A percentile compares a stretch with the other conserved stretches of the same genome.
phyloP scores from a whole-genome alignment of 1,140 invertebrate genomes.

The Spodoptera litura region DNA sequence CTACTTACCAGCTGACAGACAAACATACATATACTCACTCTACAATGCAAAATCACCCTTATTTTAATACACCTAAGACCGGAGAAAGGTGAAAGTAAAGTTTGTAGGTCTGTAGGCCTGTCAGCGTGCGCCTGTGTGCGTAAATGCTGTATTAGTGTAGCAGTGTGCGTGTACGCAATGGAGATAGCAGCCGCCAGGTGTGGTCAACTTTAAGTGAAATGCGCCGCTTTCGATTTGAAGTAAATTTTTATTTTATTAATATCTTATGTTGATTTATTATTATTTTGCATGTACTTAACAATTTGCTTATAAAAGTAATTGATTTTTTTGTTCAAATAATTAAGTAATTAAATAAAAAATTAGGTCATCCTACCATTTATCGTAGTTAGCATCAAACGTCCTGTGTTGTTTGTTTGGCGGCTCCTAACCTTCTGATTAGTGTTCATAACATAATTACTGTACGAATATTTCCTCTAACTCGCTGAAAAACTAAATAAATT shows the following conservation, averaged over 20 bases:
- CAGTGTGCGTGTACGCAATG: constrained; percentile 79
- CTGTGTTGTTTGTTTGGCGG: constrained; percentile 23
- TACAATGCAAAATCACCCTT: constrained; percentile 29
- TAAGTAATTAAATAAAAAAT: constrained; percentile 16
- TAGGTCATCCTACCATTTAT: constrained; percentile 5
- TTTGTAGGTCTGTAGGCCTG: constrained; percentile 85
- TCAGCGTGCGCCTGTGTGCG: constrained; percentile 62
- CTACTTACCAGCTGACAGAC: constrained; percentile 72
- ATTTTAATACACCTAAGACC: constrained; percentile 28
- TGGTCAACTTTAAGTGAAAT: constrained; percentile 76
- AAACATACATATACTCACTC: constrained; percentile 37
- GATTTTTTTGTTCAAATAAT: not conserved
- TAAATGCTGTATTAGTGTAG: constrained; percentile 53
- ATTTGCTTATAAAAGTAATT: not conserved
- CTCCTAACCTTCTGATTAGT: constrained; percentile 31
- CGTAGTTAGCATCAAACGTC: constrained; percentile 21
- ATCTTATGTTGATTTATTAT: not conserved
- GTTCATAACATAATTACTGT: constrained; percentile 32
- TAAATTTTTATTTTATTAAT: constrained; percentile 7
- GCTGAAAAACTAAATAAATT: constrained; percentile 42
- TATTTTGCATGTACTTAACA: too few relatives aligned
- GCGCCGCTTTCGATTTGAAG: constrained; percentile 64
- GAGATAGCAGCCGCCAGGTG: constrained; percentile 77
- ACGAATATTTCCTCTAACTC: constrained; percentile 27
- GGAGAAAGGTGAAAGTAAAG: constrained; percentile 63